Conservation (phyloP, 2,888 invertebrate species). For the Theodoxus fluviatilis region DNA sequence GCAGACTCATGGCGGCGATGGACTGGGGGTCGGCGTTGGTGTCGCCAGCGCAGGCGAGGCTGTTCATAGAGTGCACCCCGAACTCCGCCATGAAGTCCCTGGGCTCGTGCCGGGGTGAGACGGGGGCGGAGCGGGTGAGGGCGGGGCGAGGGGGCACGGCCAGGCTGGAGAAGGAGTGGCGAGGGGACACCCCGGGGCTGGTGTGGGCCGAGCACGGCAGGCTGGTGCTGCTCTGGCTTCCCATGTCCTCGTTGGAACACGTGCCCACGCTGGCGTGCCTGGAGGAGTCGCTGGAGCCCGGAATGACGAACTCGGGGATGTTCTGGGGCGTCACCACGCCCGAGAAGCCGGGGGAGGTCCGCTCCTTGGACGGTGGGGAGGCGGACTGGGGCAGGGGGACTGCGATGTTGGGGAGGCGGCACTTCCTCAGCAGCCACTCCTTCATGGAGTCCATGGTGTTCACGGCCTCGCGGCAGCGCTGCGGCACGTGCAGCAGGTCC, state of each 20-base stretch:
- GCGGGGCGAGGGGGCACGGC: conserved; percentile 35
- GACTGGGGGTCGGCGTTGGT: conserved; percentile 53
- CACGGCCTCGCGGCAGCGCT: too few relatives aligned
- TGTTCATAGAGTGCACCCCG: conserved; percentile 30
- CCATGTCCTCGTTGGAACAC: conserved; percentile 38
- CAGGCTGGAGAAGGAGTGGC: conserved; percentile 38
- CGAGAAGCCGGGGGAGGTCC: conserved; percentile 27
- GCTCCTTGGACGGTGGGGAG: conserved; percentile 6
- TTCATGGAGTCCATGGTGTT: conserved; percentile 52
- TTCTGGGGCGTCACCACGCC: conserved; percentile 50
- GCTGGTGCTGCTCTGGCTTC: conserved; percentile 44
- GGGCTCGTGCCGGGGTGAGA: conserved; percentile 47
- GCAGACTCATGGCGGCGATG: conserved; percentile 47
- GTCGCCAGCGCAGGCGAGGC: conserved; percentile 26
- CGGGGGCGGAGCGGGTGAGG: conserved; percentile 43
- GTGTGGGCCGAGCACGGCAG: conserved; percentile 41
- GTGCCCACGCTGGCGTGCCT: conserved; percentile 43
- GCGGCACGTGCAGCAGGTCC: too few relatives aligned
- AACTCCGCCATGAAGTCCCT: conserved; percentile 33
- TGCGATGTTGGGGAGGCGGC: conserved; percentile 33
- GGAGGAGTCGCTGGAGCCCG: conserved; percentile 49
- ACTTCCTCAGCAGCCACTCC: conserved; percentile 54
- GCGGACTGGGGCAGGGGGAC: conserved; percentile 17
- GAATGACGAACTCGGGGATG: conserved; percentile 59
- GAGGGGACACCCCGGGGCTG: conserved; percentile 38